Evolutionary conservation across 1,140 invertebrate genomes (phyloP), one percentile per base, ranked within the genome.

Genomic region (Euborellia annulipes): DNA sequence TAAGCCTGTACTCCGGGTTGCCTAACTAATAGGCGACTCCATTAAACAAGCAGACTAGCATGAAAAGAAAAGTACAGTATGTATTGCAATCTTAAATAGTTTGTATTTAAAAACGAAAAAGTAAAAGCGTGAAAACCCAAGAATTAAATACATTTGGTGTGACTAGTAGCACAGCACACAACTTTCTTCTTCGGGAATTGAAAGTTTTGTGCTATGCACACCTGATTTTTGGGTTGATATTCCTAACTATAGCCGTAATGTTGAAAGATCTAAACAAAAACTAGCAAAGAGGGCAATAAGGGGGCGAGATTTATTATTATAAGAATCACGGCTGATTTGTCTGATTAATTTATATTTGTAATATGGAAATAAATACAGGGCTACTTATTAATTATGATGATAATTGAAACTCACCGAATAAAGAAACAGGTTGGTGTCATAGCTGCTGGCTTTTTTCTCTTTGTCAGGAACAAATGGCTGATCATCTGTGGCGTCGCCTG

Each of bases 341-440:
- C 20, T 13, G 17, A 0, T 27, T 13, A 43, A 42, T 2, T 17
- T 43, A 30, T 0, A 6, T 3, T 1, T 8, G 2, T 36, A 14
- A 32, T 11, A 43, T 8, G 13, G 16, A 16, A 11, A 27, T 11
- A 14, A 19, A 3, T n/a, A n/a, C n/a, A n/a, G n/a, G n/a, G n/a
- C n/a, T n/a, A n/a, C n/a, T n/a, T n/a, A n/a, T n/a, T n/a, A n/a
- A n/a, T n/a, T n/a, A n/a, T n/a, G n/a, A n/a, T n/a, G n/a, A n/a
- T n/a, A n/a, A n/a, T n/a, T n/a, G n/a, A 21, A 17, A 70, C 73
- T 75, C 60, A 79, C 76, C 59, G 68, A 72, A 54, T 82, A 82
- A 20, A 82, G 70, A 59, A 81, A 82, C 41, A 81, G 68, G 63
- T 80, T 79, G 47, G 75, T 78, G 52, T 80, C 76, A 60, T 78